phyloP scores from a whole-genome alignment of 2,797 vertebrate genomes.

The Choloepus didactylus region DNA sequence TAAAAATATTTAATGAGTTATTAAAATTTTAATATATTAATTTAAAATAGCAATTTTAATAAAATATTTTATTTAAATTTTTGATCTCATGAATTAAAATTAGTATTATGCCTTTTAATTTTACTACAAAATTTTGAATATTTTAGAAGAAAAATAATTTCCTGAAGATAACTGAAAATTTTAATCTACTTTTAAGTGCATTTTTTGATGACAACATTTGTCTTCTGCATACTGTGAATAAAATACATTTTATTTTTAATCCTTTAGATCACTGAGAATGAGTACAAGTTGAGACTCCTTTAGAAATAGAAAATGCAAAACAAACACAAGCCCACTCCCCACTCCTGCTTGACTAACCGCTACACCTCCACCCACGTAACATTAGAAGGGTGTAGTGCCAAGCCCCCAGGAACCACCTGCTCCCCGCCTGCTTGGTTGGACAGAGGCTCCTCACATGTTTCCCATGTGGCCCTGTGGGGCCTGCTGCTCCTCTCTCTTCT shows the following conservation, averaged over 20 bases:
- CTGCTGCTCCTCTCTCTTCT: too few relatives aligned
- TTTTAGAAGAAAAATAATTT: neutral
- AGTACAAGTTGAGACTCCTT: conserved; percentile 29
- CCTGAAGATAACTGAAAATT: neutral
- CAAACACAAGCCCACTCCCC: too few relatives aligned
- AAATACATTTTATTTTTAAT: conserved; percentile 13
- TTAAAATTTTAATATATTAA: neutral
- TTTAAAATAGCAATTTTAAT: neutral
- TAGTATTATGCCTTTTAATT: neutral
- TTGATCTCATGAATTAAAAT: neutral
- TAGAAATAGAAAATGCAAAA: neutral
- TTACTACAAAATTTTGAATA: neutral
- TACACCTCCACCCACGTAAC: too few relatives aligned
- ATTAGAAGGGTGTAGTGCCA: too few relatives aligned
- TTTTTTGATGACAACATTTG: conserved; percentile 26
- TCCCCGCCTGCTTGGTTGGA: too few relatives aligned
- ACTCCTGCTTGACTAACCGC: too few relatives aligned
- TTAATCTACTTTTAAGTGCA: neutral
- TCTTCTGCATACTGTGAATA: neutral
- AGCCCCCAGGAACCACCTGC: too few relatives aligned
- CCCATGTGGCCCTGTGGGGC: too few relatives aligned
- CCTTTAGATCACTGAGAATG: neutral
- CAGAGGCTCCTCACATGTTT: too few relatives aligned
- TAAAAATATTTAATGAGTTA: neutral
- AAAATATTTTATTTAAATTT: neutral